Evolutionary conservation across 2,113 vertebrate species (phyloP).

Genomic region (Ochotona curzoniae): DNA sequence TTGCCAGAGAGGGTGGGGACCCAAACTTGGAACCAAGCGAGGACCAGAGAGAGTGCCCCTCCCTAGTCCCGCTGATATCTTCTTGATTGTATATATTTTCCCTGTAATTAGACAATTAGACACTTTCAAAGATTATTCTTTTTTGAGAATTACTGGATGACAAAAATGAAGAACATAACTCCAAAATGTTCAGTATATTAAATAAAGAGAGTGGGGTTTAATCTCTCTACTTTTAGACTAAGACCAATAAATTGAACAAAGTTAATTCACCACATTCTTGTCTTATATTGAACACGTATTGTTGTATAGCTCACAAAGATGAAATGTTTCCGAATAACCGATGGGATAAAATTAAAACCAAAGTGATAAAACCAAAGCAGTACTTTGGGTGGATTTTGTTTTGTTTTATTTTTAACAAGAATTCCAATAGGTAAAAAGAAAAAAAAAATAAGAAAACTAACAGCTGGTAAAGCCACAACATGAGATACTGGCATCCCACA

Average conservation of each 20-base stretch:
- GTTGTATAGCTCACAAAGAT: not conserved
- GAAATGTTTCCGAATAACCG: not conserved
- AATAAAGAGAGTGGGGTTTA: not conserved
- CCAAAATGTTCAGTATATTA: not conserved
- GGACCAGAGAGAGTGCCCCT: no score
- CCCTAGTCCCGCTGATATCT: no score
- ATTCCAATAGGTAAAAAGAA: no score
- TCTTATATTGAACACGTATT: not conserved
- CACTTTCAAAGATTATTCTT: not conserved
- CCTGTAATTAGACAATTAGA: not conserved
- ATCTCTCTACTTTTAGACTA: not conserved
- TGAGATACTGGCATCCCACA: no score
- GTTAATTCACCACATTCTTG: not conserved
- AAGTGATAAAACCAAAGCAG: not conserved
- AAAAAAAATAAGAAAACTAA: no score
- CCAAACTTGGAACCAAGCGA: no score
- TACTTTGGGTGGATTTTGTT: no score
- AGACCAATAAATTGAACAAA: not conserved
- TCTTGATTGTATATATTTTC: no score
- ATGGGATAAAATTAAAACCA: slow-evolving; percentile 26
- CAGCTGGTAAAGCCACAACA: no score
- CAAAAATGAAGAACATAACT: not conserved
- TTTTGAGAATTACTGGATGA: not conserved
- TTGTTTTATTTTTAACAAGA: no score
- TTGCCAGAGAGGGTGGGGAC: no score